phyloP scores from a whole-genome alignment of 2,888 invertebrate species.

The Spisula solida region DNA sequence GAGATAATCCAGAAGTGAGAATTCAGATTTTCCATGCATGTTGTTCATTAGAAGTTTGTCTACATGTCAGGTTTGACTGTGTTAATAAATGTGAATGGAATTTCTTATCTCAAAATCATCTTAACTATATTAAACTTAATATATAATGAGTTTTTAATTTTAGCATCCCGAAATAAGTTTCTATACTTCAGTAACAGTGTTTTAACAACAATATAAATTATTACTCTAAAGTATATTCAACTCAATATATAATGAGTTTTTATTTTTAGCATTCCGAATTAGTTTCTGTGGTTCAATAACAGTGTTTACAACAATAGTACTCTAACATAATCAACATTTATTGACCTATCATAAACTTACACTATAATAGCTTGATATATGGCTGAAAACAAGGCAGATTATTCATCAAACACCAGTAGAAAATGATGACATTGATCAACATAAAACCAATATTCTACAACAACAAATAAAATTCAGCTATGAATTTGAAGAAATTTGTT shows the following conservation, averaged over 20 bases:
- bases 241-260: neutral
- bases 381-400: neutral
- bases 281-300: neutral
- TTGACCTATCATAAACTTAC: neutral
- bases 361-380: neutral
- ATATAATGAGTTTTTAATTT: neutral
- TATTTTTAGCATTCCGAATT: neutral
- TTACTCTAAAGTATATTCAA: too few relatives aligned
- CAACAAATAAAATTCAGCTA: too few relatives aligned
- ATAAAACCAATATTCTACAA: too few relatives aligned
- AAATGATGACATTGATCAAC: too few relatives aligned
- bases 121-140: neutral
- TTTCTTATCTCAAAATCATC: neutral
- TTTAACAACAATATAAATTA: neutral
- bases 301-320: constrained; percentile 7
- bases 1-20: too few relatives aligned
- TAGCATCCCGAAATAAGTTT: neutral
- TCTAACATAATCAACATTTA: neutral
- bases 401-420: neutral
- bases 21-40: too few relatives aligned
- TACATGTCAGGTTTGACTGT: neutral
- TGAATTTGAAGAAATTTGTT: too few relatives aligned
- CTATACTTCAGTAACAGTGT: neutral
- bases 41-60: neutral
- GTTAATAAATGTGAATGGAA: neutral